A percentile compares a stretch with the other conserved stretches of the same genome.
Evolutionary conservation across 2,113 vertebrate species (phyloP).

Genomic region (Macroglossus sobrinus): DNA sequence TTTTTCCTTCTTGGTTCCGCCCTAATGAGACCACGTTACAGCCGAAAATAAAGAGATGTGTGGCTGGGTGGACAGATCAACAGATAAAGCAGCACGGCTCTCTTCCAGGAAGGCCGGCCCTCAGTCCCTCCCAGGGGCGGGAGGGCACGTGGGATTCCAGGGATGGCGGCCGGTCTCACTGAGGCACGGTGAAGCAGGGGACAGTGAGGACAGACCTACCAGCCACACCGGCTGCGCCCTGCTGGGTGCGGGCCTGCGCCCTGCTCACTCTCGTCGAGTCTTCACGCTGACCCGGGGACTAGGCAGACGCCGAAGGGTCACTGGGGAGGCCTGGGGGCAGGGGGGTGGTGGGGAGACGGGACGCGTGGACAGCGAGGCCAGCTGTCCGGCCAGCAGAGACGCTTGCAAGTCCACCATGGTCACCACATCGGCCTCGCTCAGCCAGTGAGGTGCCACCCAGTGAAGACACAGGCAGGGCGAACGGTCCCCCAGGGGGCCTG

Average conservation of each 20-base stretch:
- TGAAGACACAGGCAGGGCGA: neutral
- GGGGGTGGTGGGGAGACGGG: neutral
- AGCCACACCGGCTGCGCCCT: rapidly evolving
- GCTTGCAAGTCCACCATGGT: neutral
- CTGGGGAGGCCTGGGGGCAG: no score
- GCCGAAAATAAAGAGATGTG: slow-evolving; percentile 58
- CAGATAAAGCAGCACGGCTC: slow-evolving; percentile 27
- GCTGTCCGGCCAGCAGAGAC: neutral
- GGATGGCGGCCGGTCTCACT: rapidly evolving
- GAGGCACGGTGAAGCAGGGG: rapidly evolving
- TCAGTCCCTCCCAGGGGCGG: neutral
- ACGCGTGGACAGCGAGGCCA: neutral
- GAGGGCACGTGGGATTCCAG: slow-evolving; percentile 34
- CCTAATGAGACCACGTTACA: slow-evolving; percentile 76
- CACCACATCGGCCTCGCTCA: no score
- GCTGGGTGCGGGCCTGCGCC: rapidly evolving
- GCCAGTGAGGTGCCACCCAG: neutral
- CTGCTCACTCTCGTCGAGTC: rapidly evolving
- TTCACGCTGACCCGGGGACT: rapidly evolving
- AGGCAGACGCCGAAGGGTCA: neutral
- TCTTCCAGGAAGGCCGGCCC: slow-evolving; percentile 60
- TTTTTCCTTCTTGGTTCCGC: slow-evolving; percentile 66
- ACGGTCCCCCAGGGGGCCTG: no score
- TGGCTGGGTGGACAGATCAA: slow-evolving; percentile 63
- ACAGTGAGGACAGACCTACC: rapidly evolving